A percentile compares a stretch with the other conserved stretches of the same genome.
These are phyloP conservation scores for Melinopterus prodromus DNA, from an alignment of 2,888 invertebrate genomes.

Conservation along the genomic window DNA sequence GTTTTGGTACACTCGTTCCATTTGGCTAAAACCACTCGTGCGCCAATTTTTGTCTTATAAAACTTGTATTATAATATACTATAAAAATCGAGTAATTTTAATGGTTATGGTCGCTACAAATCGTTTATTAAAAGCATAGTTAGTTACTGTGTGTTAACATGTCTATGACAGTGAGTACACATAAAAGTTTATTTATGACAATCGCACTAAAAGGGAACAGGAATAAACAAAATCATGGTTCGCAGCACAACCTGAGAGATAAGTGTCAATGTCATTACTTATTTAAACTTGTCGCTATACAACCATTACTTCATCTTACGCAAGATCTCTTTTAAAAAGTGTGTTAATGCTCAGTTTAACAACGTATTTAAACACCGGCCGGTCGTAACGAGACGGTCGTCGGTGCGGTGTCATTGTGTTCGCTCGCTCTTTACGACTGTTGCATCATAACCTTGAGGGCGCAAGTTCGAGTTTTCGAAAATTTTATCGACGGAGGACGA, in stretches of 20 bases:
- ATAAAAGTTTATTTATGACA: too few relatives aligned
- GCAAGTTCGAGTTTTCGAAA: slow-evolving; percentile 8
- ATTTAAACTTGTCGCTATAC: background rate
- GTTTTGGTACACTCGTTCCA: too few relatives aligned
- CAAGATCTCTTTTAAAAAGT: background rate
- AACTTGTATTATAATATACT: too few relatives aligned
- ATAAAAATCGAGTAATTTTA: too few relatives aligned
- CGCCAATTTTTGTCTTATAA: too few relatives aligned
- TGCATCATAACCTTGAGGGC: background rate
- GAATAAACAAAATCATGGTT: too few relatives aligned
- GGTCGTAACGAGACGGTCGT: background rate
- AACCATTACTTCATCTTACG: background rate
- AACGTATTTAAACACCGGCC: background rate
- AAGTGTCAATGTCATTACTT: background rate
- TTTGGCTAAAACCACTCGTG: too few relatives aligned
- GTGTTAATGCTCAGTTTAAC: background rate
- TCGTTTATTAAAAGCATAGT: too few relatives aligned
- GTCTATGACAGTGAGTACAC: too few relatives aligned
- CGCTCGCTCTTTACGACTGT: background rate
- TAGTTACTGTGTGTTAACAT: too few relatives aligned
- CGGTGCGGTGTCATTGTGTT: background rate
- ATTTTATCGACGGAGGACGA: slow-evolving; percentile 33
- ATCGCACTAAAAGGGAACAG: too few relatives aligned
- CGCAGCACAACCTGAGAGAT: background rate
- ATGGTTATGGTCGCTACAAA: too few relatives aligned